These are phyloP conservation scores for Tridacna gigas DNA, from an alignment of 2,888 invertebrate genomes.

Conservation along the genomic window DNA sequence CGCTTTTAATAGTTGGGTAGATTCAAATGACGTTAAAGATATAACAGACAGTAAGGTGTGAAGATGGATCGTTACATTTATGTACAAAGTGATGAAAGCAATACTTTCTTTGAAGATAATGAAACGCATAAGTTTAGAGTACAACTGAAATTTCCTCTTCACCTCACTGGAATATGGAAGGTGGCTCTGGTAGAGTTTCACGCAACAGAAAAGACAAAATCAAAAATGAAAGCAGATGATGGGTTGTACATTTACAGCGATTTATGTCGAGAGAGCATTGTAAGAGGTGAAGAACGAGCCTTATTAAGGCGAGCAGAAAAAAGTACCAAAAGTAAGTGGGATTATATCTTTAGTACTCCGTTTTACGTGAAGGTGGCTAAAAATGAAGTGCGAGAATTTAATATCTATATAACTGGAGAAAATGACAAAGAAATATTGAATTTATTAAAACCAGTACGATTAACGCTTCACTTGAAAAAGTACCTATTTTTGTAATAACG, in stretches of 20 bases:
- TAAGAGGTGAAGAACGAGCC: conserved; percentile 25
- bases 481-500: conserved; percentile 40
- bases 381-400: conserved; percentile 19
- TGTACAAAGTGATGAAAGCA: conserved; percentile 43
- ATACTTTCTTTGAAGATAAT: conserved; percentile 30
- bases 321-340: conserved; percentile 22
- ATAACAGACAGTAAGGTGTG: neutral
- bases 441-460: conserved; percentile 20
- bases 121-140: conserved; percentile 21
- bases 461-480: conserved; percentile 30
- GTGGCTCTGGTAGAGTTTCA: conserved; percentile 26
- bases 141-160: conserved; percentile 37
- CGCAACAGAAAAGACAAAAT: no score
- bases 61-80: conserved; percentile 34
- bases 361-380: no score
- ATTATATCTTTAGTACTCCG: conserved; percentile 22
- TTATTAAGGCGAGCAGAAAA: conserved; percentile 30
- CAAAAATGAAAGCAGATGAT: conserved; percentile 10
- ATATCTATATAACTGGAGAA: conserved; percentile 27
- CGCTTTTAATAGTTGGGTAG: conserved; percentile 37
- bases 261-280: conserved; percentile 36
- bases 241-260: conserved; percentile 31
- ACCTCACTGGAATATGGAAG: conserved; percentile 28
- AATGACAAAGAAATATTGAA: conserved; percentile 2
- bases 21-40: conserved; percentile 27